These are phyloP conservation scores for Phortica magna DNA, from an alignment of 2,888 invertebrate genomes.

Conservation along the genomic window DNA sequence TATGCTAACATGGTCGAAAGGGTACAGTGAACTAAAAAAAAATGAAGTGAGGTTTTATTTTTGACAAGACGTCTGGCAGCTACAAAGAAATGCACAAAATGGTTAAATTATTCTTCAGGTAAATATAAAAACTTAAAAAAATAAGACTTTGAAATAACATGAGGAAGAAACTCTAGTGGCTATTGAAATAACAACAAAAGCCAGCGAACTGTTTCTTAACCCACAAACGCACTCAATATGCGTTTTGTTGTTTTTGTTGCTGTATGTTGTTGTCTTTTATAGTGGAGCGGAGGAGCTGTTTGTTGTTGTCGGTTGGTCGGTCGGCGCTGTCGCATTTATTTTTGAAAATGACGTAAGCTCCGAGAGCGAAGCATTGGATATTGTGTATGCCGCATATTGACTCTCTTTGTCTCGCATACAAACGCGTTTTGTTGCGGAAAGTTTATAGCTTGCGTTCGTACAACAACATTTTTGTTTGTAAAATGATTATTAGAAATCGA, in stretches of 20 bases:
- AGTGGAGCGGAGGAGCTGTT: background rate
- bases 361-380: constrained; percentile 13
- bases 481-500: background rate
- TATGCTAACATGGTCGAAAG: background rate
- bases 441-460: background rate
- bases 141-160: constrained; percentile 34
- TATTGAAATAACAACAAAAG: constrained; percentile 29
- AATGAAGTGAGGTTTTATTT: constrained; percentile 10
- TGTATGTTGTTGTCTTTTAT: constrained; percentile 37
- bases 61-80: background rate
- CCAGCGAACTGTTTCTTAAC: constrained; percentile 38
- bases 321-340: constrained; percentile 51
- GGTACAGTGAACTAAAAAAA: background rate
- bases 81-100: constrained; percentile 60
- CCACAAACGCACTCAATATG: constrained; percentile 36
- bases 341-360: constrained; percentile 70
- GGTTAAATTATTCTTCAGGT: constrained; percentile 70
- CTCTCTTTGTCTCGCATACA: background rate
- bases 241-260: constrained; percentile 35
- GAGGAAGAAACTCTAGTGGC: constrained; percentile 33
- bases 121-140: constrained; percentile 48
- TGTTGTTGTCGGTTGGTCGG: background rate
- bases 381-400: background rate
- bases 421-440: constrained; percentile 6
- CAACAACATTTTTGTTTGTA: background rate